These are phyloP conservation scores for Tichodroma muraria DNA, from an alignment of 2,113 vertebrate species.

Conservation along the genomic window DNA sequence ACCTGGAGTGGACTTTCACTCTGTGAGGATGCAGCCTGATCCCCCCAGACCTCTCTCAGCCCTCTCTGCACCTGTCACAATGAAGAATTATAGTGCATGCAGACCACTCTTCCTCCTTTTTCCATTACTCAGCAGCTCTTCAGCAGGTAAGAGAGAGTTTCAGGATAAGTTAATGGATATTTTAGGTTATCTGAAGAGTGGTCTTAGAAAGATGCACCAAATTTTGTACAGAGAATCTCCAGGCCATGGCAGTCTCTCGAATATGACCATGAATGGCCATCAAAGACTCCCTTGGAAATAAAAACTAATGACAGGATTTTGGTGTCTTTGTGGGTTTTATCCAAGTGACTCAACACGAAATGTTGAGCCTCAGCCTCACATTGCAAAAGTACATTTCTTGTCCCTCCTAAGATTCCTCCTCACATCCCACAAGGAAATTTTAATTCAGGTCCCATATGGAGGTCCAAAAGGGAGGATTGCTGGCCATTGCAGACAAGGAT, in stretches of 20 bases:
- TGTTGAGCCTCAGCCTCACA: too few species aligned
- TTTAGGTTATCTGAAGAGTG: background rate
- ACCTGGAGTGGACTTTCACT: conserved; percentile 34
- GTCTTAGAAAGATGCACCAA: background rate
- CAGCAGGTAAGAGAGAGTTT: background rate
- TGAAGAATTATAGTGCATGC: background rate
- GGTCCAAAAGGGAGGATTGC: background rate
- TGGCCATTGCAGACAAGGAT: background rate
- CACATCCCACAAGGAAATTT: background rate
- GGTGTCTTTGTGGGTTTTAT: background rate
- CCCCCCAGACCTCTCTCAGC: conserved; percentile 16
- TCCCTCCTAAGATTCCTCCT: background rate
- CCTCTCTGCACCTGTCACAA: background rate
- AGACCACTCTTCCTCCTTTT: background rate
- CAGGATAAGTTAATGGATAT: background rate
- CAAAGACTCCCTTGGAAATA: background rate
- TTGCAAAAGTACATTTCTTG: background rate
- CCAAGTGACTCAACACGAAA: background rate
- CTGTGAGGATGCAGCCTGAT: conserved; percentile 14
- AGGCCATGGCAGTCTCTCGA: background rate
- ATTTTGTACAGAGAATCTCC: background rate
- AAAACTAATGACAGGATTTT: background rate
- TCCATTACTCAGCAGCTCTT: background rate
- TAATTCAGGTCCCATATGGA: background rate
- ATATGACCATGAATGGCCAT: background rate